Conservation (phyloP, 92 coral and sea anemone species). For the Diadumene lineata region DNA sequence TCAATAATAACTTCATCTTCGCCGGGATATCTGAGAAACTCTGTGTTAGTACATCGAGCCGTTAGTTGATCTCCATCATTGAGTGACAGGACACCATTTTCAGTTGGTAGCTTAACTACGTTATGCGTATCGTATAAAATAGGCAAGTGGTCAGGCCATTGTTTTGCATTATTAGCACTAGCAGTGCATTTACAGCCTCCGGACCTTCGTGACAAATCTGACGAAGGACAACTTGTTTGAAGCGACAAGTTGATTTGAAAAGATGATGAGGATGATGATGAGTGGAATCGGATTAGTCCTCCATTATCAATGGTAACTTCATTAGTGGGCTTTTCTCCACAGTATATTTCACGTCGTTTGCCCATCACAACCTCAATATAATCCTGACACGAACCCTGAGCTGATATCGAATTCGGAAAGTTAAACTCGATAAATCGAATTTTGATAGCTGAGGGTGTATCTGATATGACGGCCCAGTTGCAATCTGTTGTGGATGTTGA, state of each 20-base stretch:
- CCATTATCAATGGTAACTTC: not conserved
- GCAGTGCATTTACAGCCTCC: not conserved
- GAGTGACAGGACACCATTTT: not conserved
- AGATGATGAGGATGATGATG: not conserved
- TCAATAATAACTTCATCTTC: not conserved
- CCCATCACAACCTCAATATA: not conserved
- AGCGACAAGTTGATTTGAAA: not conserved
- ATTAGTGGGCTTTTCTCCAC: not conserved
- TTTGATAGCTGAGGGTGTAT: not conserved
- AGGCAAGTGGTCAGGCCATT: not conserved
- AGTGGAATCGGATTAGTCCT: conserved; percentile 2
- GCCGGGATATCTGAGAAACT: not conserved
- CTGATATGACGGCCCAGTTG: conserved; percentile 1
- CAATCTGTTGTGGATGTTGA: not conserved
- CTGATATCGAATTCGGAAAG: not conserved
- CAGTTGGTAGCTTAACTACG: not conserved
- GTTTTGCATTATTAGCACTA: not conserved
- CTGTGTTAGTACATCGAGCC: not conserved
- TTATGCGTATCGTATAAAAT: not conserved
- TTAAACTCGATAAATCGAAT: not conserved
- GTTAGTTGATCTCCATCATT: not conserved
- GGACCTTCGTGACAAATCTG: not conserved
- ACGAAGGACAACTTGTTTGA: not conserved
- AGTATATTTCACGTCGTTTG: not conserved
- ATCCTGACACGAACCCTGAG: not conserved